phyloP scores from a whole-genome alignment of 2,888 invertebrate genomes.

The Drosophila nr. medialis region DNA sequence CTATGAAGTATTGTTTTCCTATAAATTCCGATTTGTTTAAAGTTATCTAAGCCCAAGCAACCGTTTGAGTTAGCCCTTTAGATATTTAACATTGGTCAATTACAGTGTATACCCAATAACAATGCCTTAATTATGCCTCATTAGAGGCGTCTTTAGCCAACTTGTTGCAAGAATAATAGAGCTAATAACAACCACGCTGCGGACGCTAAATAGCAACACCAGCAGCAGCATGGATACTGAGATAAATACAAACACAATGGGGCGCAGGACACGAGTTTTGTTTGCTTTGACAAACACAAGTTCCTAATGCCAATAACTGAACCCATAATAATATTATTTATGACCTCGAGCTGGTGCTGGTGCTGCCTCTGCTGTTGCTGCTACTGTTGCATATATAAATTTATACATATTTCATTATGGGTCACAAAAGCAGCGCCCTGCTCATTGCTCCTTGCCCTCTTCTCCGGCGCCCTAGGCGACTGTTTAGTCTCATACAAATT shows the following conservation, averaged over 20 bases:
- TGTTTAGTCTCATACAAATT: conserved; percentile 49
- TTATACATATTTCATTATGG: conserved; percentile 49
- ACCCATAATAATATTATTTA: conserved; percentile 76
- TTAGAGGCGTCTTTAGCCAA: conserved; percentile 42
- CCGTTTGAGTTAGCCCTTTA: not conserved
- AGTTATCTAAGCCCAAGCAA: no score
- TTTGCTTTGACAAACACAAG: conserved; percentile 72
- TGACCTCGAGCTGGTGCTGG: conserved; percentile 42
- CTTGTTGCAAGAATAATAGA: conserved; percentile 73
- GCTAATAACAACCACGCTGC: conserved; percentile 52
- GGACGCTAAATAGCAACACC: conserved; percentile 18
- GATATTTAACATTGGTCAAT: conserved; percentile 3
- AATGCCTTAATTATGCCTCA: conserved; percentile 53
- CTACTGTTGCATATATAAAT: conserved; percentile 40
- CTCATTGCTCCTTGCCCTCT: conserved; percentile 4
- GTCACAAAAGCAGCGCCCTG: conserved; percentile 23
- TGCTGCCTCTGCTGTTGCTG: not conserved
- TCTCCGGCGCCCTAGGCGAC: conserved; percentile 28
- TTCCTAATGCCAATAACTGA: conserved; percentile 62
- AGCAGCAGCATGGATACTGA: conserved; percentile 22
- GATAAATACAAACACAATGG: conserved; percentile 32
- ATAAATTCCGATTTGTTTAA: not conserved
- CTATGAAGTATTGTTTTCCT: not conserved
- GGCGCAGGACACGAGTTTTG: conserved; percentile 37
- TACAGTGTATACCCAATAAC: not conserved